phyloP scores from a whole-genome alignment of 2,113 vertebrate genomes.

The Pelodiscus sinensis region DNA sequence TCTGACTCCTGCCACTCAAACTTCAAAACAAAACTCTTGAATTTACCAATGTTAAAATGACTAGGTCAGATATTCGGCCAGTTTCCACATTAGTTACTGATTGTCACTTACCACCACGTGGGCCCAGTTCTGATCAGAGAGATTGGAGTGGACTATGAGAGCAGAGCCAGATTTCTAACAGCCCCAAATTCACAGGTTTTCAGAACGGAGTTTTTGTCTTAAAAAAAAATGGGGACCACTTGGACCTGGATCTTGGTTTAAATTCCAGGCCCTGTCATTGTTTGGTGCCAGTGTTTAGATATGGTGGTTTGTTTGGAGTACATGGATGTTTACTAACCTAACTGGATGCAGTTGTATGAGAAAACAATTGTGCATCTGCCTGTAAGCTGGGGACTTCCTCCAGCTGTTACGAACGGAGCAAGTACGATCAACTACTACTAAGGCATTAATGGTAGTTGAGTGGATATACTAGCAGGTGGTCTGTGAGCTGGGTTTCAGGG shows the following conservation, averaged over 20 bases:
- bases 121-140: background rate
- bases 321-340: background rate
- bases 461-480: background rate
- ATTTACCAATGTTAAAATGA: background rate
- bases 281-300: fast-evolving
- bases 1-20: background rate
- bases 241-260: background rate
- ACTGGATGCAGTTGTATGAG: background rate
- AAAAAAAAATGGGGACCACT: background rate
- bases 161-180: background rate
- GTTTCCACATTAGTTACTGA: background rate
- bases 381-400: background rate
- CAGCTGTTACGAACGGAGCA: background rate
- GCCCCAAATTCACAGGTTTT: background rate
- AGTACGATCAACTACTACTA: background rate
- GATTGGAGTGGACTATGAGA: background rate
- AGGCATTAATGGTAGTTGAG: background rate
- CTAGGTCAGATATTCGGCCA: background rate
- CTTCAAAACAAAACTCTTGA: background rate
- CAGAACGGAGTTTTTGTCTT: background rate
- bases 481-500: conserved; percentile 9
- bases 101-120: background rate
- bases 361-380: fast-evolving
- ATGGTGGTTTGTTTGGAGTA: background rate
- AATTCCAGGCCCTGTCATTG: fast-evolving